Percentiles rank a stretch among this genome's conserved stretches.
These are phyloP conservation scores for Chrysolina americana DNA, from an alignment of 2,888 invertebrate species.

Conservation along the genomic window DNA sequence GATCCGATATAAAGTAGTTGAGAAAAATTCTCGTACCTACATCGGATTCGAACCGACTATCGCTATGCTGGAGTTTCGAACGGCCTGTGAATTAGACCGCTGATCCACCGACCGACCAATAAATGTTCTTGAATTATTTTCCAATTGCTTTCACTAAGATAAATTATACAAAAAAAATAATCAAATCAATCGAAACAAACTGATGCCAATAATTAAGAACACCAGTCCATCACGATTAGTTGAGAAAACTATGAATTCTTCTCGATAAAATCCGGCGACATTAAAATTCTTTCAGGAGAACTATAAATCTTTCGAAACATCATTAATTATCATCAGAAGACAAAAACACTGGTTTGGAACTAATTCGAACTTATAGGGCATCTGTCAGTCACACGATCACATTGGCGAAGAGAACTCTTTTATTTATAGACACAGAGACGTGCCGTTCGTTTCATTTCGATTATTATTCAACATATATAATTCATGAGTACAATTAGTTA, in stretches of 20 bases:
- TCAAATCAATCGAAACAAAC: not conserved
- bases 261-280: not conserved
- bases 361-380: constrained; percentile 25
- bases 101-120: too few relatives aligned
- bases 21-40: too few relatives aligned
- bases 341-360: constrained; percentile 24
- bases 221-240: not conserved
- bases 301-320: constrained; percentile 33
- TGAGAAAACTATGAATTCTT: not conserved
- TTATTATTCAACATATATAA: too few relatives aligned
- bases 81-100: too few relatives aligned
- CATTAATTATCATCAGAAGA: constrained; percentile 37
- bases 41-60: too few relatives aligned
- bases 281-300: constrained; percentile 21
- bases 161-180: too few relatives aligned
- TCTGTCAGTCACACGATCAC: constrained; percentile 28
- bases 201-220: not conserved
- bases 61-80: too few relatives aligned
- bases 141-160: too few relatives aligned
- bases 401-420: not conserved
- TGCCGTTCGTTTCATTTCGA: not conserved
- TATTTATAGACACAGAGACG: constrained; percentile 19
- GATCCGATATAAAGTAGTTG: too few relatives aligned
- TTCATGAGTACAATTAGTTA: too few relatives aligned
- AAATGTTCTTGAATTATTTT: not conserved